Conservation (phyloP, 2,797 vertebrate genomes). For the Sylvilagus floridanus region DNA sequence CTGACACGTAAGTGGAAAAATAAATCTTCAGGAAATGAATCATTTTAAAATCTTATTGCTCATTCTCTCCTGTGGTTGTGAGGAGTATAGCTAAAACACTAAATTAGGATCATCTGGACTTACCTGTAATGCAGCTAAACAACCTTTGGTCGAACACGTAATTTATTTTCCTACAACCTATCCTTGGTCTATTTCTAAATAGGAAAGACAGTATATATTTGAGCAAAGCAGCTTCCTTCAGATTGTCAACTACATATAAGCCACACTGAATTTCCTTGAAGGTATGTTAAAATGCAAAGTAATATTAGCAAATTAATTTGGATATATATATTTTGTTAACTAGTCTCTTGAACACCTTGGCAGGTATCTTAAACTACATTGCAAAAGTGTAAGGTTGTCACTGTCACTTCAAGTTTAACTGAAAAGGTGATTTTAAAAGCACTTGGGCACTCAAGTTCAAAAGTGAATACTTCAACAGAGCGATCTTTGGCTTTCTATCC, state of each 20-base stretch:
- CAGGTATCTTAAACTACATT: constrained; percentile 34
- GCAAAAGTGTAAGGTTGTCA: background rate
- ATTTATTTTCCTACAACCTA: constrained; percentile 9
- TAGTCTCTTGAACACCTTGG: background rate
- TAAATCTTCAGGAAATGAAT: constrained; percentile 19
- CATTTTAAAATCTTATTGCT: constrained; percentile 30
- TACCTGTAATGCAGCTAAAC: background rate
- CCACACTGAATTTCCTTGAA: background rate
- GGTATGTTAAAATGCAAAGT: background rate
- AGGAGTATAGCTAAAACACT: constrained; percentile 47
- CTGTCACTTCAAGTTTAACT: constrained; percentile 33
- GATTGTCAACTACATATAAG: background rate
- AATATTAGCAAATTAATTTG: background rate
- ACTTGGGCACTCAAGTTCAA: constrained; percentile 3
- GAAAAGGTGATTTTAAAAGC: constrained; percentile 18
- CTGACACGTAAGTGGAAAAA: constrained; percentile 35
- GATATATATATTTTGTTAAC: constrained; percentile 32
- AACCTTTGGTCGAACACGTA: constrained; percentile 34
- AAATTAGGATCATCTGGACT: background rate
- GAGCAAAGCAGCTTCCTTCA: background rate
- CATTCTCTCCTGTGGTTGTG: background rate
- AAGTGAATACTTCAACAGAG: background rate
- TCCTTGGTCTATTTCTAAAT: constrained; percentile 31
- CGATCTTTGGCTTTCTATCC: background rate
- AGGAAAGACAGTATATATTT: background rate